Percentiles rank a stretch among this genome's conserved stretches.
These are phyloP conservation scores for Gila orcuttii DNA, from an alignment of 2,113 vertebrate genomes.

Conservation along the genomic window DNA sequence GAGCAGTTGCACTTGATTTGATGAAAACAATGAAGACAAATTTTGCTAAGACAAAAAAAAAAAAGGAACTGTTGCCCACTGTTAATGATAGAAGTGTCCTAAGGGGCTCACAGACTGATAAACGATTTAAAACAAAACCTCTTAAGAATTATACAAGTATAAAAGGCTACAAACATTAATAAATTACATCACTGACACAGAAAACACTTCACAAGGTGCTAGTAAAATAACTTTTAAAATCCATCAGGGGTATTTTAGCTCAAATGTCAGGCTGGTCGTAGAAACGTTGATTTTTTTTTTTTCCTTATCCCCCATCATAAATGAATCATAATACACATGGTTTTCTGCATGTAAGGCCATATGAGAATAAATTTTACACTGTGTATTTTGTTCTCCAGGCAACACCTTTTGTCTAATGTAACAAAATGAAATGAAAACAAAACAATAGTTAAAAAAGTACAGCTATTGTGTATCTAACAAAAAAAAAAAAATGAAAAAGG, in stretches of 20 bases:
- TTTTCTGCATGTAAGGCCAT: slow-evolving; percentile 86
- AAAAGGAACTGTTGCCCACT: slow-evolving; percentile 58
- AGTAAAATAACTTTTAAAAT: slow-evolving; percentile 92
- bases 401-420: slow-evolving; percentile 79
- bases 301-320: slow-evolving; percentile 67
- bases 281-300: slow-evolving; percentile 68
- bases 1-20: slow-evolving; percentile 64
- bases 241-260: slow-evolving; percentile 87
- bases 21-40: slow-evolving; percentile 63
- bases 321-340: slow-evolving; percentile 76
- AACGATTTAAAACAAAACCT: slow-evolving; percentile 93
- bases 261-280: slow-evolving; percentile 91
- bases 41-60: slow-evolving; percentile 51
- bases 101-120: slow-evolving; percentile 80
- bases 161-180: slow-evolving; percentile 99
- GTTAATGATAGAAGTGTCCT: slow-evolving; percentile 70
- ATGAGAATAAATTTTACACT: slow-evolving; percentile 71
- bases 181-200: slow-evolving; percentile 99
- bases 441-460: slow-evolving; percentile 47
- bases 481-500: slow-evolving; percentile 57
- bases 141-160: slow-evolving; percentile 99
- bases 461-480: slow-evolving; percentile 51
- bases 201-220: slow-evolving; percentile 99
- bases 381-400: slow-evolving; percentile 88
- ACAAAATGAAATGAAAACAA: slow-evolving; percentile 48